Conservation (phyloP, 2,113 vertebrate genomes). For the Misgurnus anguillicaudatus region DNA sequence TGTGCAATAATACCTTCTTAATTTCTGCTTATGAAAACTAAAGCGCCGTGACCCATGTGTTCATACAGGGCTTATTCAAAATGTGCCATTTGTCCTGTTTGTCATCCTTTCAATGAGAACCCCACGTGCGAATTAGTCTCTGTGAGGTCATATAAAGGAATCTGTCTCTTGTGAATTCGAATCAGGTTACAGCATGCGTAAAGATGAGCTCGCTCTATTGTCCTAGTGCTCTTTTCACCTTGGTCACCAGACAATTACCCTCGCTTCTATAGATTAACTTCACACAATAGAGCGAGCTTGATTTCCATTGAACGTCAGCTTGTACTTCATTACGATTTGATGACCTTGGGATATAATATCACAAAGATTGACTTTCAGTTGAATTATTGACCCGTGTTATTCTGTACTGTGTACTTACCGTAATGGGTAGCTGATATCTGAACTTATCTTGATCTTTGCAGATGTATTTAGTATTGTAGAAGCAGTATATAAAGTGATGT, state of each 20-base stretch:
- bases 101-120: neutral
- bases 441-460: neutral
- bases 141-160: neutral
- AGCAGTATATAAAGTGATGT: neutral
- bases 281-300: conserved; percentile 39
- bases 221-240: conserved; percentile 26
- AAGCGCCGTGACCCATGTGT: too few species aligned
- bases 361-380: conserved; percentile 43
- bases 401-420: conserved; percentile 9
- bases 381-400: conserved; percentile 45
- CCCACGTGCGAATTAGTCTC: neutral
- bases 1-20: too few species aligned
- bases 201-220: conserved; percentile 34
- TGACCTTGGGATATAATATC: conserved; percentile 29
- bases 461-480: neutral
- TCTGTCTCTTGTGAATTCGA: neutral
- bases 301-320: conserved; percentile 28
- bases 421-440: neutral
- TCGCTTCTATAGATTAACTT: conserved; percentile 22
- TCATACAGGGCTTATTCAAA: neutral
- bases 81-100: neutral
- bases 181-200: conserved; percentile 12
- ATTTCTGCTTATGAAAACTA: too few species aligned
- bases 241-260: conserved; percentile 24
- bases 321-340: conserved; percentile 20